Evolutionary conservation across 2,888 invertebrate genomes (phyloP), one percentile per base, ranked within the genome.

Genomic region (Leucozona laternaria): DNA sequence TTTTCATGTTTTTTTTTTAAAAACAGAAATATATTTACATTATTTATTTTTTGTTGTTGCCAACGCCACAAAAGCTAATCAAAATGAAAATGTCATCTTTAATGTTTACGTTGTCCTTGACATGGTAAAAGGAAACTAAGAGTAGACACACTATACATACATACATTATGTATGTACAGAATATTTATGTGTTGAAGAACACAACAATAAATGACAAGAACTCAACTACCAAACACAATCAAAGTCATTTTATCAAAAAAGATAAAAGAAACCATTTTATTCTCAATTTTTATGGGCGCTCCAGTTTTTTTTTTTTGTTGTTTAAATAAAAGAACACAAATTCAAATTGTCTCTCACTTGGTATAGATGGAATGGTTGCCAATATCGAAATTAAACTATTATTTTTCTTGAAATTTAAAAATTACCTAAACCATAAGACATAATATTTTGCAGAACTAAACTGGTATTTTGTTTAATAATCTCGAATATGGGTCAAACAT

Each of bases 181-280:
- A 40, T 13, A 15, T 40, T 40, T 40, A 37, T 37, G 37, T 37
- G 2, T 13, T 0, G 3, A 13, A 4, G 1, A 7, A 15, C 4
- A 48, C 0, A 62, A 11, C 20, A 2, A 20, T 28, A 10, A n/a
- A 64, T 45, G 20, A 31, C 48, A 50, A 48, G 20, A 31, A 68
- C 15, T 25, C 34, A 66, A 48, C 20, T 34, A 50, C 15, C 50
- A 66, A 40, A 68, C 15, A 66, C 66, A 66, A 66, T 66, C 66
- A 45, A 50, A 37, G 40, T 37, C 53, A 40, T 53, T 53, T n/a
- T 25, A 68, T 68, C 68, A 53, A 20, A 53, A 68, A 25, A 68
- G 68, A 68, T 68, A 68, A 37, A 68, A 37, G 22, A 68, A 68
- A 53, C 15, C 53, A 68, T 68, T 68, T 53, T 48, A 68, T 68